Base-by-base conservation (phyloP, 2,888 invertebrate species). In the Philaethria dido region DNA sequence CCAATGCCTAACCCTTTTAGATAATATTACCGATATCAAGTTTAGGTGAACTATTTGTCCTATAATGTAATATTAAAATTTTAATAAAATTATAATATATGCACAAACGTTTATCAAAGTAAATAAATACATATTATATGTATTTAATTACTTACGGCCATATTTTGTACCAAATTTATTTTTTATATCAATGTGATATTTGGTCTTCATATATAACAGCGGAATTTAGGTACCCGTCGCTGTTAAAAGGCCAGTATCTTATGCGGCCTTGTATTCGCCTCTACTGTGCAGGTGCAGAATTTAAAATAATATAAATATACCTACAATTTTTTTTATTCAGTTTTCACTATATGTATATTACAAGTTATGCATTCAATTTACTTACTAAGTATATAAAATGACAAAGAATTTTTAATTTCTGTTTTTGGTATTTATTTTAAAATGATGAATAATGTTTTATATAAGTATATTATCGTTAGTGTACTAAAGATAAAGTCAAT, bases 151-250 rank as follows among this genome's bases (percentile, higher is more conserved):
- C n/a, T n/a, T n/a, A 36, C 18, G 14, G 6, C 0, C 13, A 47
- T 20, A 6, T 36, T 5, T 48, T 22, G 14, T 25, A n/a, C 25
- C 11, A 33, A 50, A 50, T 42, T 39, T 42, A 55, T 42, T n/a
- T 16, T 29, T n/a, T 57, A 57, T 25, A 50, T 59, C 48, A 50
- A 65, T 50, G 29, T 25, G 36, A 36, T 55, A 63, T 55, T 22
- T 52, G 39, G 1, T 50, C 42, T 68, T 68, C 45, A 55, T 52
- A 54, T 60, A 47, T 42, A 25, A 61, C 42, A 57, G 67, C 71
- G 74, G 71, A 74, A 75, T 75, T 75, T 74, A 72, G 68, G 71
- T 16, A 90, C 94, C 82, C 90, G 94, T 84, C 89, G 82, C 87
- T 77, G 75, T 66, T 64, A 75, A 83, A 85, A 88, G 88, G 88